Conservation (phyloP, 2,797 vertebrate species). For the Gadopsis marmoratus region DNA sequence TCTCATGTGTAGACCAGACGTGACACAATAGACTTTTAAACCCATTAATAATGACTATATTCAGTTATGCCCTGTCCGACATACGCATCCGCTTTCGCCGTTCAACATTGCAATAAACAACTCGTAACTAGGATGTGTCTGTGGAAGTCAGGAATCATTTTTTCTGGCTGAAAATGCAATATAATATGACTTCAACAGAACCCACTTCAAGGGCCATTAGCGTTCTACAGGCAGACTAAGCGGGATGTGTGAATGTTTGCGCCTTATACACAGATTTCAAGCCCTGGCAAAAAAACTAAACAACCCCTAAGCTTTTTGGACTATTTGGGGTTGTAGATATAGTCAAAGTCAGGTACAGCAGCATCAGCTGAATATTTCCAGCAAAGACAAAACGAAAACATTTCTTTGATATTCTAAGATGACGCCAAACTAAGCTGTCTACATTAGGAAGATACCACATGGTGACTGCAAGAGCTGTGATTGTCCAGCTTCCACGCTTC, state of each 20-base stretch:
- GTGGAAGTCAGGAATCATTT: slow-evolving; percentile 36
- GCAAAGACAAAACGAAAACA: neutral
- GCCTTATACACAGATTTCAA: slow-evolving; percentile 5
- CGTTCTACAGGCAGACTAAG: slow-evolving; percentile 13
- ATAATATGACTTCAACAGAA: slow-evolving; percentile 26
- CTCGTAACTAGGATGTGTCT: neutral
- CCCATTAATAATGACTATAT: slow-evolving; percentile 43
- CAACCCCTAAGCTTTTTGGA: neutral
- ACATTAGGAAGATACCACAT: neutral
- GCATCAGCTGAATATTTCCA: neutral
- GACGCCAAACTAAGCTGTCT: neutral
- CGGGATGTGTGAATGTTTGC: slow-evolving; percentile 18
- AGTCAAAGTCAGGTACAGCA: neutral
- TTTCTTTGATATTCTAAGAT: neutral
- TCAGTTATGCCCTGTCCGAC: slow-evolving; percentile 1
- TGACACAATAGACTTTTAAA: slow-evolving; percentile 56
- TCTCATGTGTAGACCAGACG: slow-evolving; percentile 52
- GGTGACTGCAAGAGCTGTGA: no score
- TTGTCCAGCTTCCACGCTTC: no score
- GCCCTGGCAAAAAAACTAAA: neutral
- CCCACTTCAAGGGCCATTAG: slow-evolving; percentile 22
- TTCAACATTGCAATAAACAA: slow-evolving; percentile 32
- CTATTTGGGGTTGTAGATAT: neutral
- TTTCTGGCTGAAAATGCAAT: slow-evolving; percentile 37
- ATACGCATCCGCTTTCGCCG: slow-evolving; percentile 19